Base-by-base conservation (phyloP, 2,113 vertebrate species). In the Myotis yumanensis region DNA sequence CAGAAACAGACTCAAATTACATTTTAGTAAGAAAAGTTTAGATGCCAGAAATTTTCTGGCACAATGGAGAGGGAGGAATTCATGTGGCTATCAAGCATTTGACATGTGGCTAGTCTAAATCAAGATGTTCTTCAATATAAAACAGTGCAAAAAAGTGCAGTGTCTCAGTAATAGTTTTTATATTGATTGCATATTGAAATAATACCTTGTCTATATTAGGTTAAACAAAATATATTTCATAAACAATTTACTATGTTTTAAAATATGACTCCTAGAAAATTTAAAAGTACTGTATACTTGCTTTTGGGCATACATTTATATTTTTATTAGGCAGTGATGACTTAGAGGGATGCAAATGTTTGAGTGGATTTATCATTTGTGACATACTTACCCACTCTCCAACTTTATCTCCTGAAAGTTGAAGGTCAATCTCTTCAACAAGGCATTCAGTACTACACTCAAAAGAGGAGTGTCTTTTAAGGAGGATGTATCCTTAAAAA, bases 11-110 rank as follows among this genome's bases (percentile, higher is more conserved):
- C 51, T 82, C 83, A 86, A 91, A 79, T 80, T 52, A 86, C 8
- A 2, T 86, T 95, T 94, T 54, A 91, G 69, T 86, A 83, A 95
- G 91, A 82, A 95, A 86, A 84, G 16, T 86, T 52, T 91, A 89
- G 57, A 93, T 95, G 82, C 28, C 73, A 93, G 89, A 94, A 88
- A 94, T 95, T 95, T 62, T 82, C 77, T 89, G 68, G 79, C 28
- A 71, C 77, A 75, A 71, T 14, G 82, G 32, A 57, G 11, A 82
- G 18, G 35, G 69, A 93, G 16, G 51, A 28, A 95, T 93, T 89
- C 20, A 18, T 52, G 25, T 80, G 89, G 51, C 57, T 84, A 76
- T 48, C 51, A 91, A 69, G 62, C 15, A 86, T 12, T 83, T 93
- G 69, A 80, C 64, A 93, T 93, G 52, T 40, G 86, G 32, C n/a